Conservation (phyloP, 1,140 invertebrate species). For the Conus ventricosus region DNA sequence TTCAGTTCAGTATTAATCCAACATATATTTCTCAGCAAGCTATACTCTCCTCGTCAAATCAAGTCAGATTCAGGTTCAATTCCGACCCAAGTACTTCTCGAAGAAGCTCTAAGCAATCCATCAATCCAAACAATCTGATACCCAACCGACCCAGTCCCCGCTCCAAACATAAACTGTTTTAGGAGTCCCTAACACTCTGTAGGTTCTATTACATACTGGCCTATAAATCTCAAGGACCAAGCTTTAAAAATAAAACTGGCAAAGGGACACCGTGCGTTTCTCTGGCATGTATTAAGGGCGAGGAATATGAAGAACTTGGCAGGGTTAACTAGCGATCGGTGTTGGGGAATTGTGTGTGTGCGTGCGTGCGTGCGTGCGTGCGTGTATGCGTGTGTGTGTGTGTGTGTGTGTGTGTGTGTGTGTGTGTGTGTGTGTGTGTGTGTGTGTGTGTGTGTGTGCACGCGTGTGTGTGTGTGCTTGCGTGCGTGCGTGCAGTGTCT, state of each 20-base stretch:
- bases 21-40: too few species aligned
- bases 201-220: background rate
- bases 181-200: too few species aligned
- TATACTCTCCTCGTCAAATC: too few species aligned
- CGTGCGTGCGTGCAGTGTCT: background rate
- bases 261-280: background rate
- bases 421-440: slow-evolving; percentile 1
- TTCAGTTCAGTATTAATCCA: too few species aligned
- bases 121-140: too few species aligned
- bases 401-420: slow-evolving; percentile 1
- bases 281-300: background rate
- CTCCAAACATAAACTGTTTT: too few species aligned
- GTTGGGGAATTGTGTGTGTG: background rate
- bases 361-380: background rate
- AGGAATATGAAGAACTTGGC: background rate
- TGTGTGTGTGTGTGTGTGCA: background rate
- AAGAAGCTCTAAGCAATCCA: too few species aligned
- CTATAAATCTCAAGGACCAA: background rate
- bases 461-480: background rate
- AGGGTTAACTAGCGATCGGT: background rate
- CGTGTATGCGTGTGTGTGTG: background rate
- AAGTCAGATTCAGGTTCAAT: too few species aligned
- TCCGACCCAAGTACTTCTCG: too few species aligned
- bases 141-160: too few species aligned
- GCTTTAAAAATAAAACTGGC: background rate